A percentile compares a stretch with the other conserved stretches of the same genome.
These are phyloP conservation scores for Acropora yongei DNA, from an alignment of 64 coral and sea anemone species.

Conservation along the genomic window DNA sequence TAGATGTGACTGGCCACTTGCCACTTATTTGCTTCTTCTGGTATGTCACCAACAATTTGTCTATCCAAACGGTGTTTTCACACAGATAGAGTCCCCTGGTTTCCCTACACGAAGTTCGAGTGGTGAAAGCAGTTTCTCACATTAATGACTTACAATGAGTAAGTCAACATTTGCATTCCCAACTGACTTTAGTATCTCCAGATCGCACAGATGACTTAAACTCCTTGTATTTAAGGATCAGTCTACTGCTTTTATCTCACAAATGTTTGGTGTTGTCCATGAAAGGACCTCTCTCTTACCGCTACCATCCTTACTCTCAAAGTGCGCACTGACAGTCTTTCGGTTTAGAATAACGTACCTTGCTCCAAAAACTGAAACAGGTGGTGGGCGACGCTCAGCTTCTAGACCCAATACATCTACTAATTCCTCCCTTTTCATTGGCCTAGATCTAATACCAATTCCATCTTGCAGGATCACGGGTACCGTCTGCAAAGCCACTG, in stretches of 20 bases:
- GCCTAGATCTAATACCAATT: constrained; percentile 13
- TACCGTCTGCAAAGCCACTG: constrained; percentile 8
- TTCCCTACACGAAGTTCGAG: constrained; percentile 28
- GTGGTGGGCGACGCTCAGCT: neutral
- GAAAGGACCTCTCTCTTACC: constrained; percentile 6
- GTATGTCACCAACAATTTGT: constrained; percentile 8
- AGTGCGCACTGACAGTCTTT: neutral
- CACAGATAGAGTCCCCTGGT: constrained; percentile 44
- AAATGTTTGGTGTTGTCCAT: constrained; percentile 37
- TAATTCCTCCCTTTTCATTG: neutral
- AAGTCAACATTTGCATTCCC: constrained; percentile 51
- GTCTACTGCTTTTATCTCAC: constrained; percentile 19
- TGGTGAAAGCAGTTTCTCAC: constrained; percentile 51
- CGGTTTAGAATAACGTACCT: neutral
- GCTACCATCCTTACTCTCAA: neutral
- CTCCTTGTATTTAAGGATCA: constrained; percentile 15
- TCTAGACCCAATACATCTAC: neutral
- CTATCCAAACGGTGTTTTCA: constrained; percentile 60
- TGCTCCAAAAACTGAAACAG: constrained; percentile 17
- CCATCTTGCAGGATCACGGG: neutral
- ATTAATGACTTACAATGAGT: constrained; percentile 49
- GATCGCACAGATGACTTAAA: constrained; percentile 11
- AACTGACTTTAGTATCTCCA: constrained; percentile 53
- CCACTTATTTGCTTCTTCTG: neutral
- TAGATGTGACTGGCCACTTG: neutral